Evolutionary conservation across 1,140 invertebrate genomes (phyloP).

Genomic region (Acromyrmex charruanus): DNA sequence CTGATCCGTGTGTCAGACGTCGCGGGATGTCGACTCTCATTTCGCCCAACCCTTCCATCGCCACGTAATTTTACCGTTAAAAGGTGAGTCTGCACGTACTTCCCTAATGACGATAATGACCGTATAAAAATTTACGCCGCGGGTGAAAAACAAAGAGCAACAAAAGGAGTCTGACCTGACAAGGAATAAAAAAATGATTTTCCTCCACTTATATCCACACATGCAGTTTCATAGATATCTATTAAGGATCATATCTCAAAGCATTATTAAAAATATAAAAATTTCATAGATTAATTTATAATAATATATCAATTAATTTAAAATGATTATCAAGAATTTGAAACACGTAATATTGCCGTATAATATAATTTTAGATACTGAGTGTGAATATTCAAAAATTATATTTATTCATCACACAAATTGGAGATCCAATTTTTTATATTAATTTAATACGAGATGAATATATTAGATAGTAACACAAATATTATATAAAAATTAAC

Average conservation of each 20-base stretch:
- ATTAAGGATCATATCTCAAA: background rate
- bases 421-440: no score
- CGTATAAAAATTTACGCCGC: constrained; percentile 31
- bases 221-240: background rate
- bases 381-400: background rate
- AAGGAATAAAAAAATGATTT: background rate
- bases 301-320: background rate
- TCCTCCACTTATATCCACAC: background rate
- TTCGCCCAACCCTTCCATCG: background rate
- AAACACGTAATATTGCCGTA: background rate
- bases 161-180: background rate
- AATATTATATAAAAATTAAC: no score
- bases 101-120: constrained; percentile 34
- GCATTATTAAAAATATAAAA: no score
- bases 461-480: no score
- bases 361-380: background rate
- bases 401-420: background rate
- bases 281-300: no score
- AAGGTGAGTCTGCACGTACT: background rate
- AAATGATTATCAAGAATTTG: background rate
- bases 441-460: no score
- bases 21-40: constrained; percentile 17
- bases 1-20: constrained; percentile 59
- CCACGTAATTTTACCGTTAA: background rate
- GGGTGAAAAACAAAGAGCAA: constrained; percentile 4